Base-by-base conservation (phyloP, 1,140 invertebrate species). In the Bombus affinis region DNA sequence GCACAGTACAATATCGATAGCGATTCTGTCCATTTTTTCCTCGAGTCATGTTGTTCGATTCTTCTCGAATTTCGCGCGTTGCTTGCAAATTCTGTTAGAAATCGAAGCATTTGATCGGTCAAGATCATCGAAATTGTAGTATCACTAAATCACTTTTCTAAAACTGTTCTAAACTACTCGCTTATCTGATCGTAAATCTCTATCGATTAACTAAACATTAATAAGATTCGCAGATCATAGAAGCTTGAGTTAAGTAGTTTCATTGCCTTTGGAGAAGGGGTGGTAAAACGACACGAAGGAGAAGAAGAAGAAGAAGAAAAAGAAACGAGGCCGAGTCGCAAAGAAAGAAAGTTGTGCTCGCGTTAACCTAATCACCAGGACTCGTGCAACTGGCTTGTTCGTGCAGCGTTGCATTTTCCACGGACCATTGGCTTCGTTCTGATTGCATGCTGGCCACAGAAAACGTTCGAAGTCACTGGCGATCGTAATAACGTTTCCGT, bases 321-420 rank as follows among this genome's bases (percentile, higher is more conserved):
- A 59, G 3, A 28, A 75, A 89, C 37, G 53, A 35, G 72, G 44
- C 28, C 18, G 57, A 39, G 53, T 13, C 39, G 12, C 73, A 39
- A 15, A 59, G 37, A 81, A 86, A 83, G 83, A 83, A 72, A 83
- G 72, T 89, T 47, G 84, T 59, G 66, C 77, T 81, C 59, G 77
- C 81, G 89, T 90, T 89, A 89, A 90, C 85, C 88, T 87, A 90
- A 89, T 89, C 89, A 90, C 65, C 47, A 72, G 66, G 44, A 77
- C 79, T 84, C 88, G 88, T 89, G 88, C 85, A 77, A 80, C 85
- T 86, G 76, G 70, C 66, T 65, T 62, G 59, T n/a, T 42, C 42
- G 66, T 71, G 79, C 79, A 82, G 81, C 66, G 81, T 89, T 75
- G 78, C 85, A 90, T 90, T 90, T 89, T 86, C 81, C 81, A 87